phyloP scores from a whole-genome alignment of 30 jellyfish, hydroid and myxozoan species.

The Pelagia noctiluca region DNA sequence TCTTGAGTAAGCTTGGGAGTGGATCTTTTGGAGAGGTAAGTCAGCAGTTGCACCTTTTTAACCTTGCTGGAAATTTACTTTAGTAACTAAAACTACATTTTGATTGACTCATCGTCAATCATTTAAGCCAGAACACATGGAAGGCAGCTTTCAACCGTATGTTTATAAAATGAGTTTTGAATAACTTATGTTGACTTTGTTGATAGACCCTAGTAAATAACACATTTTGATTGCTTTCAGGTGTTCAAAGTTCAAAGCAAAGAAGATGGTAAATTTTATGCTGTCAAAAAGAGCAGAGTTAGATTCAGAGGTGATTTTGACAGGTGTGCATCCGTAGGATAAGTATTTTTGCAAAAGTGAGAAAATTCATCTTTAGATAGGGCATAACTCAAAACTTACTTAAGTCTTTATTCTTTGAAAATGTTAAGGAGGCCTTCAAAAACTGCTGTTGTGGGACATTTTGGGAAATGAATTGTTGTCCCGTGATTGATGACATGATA shows the following conservation, averaged over 20 bases:
- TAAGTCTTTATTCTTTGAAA: not conserved
- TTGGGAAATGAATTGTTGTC: no score
- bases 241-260: conserved; percentile 92
- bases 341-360: no score
- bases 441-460: no score
- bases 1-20: conserved; percentile 75
- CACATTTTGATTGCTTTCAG: conserved; percentile 6
- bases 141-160: not conserved
- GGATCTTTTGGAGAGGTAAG: conserved; percentile 97
- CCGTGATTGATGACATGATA: no score
- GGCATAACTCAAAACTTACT: not conserved
- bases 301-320: conserved; percentile 92
- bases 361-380: not conserved
- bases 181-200: not conserved
- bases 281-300: conserved; percentile 87
- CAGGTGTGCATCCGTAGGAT: conserved; percentile 23
- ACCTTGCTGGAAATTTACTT: not conserved
- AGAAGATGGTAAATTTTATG: conserved; percentile 95
- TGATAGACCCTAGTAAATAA: no score
- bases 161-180: not conserved
- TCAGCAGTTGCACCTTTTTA: not conserved
- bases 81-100: not conserved
- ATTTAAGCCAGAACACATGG: not conserved
- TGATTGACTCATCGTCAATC: not conserved
- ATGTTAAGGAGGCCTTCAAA: no score